Evolutionary conservation across 2,797 vertebrate genomes (phyloP), one percentile per base, ranked within the genome.

Genomic region (Cyprinodon diabolis): DNA sequence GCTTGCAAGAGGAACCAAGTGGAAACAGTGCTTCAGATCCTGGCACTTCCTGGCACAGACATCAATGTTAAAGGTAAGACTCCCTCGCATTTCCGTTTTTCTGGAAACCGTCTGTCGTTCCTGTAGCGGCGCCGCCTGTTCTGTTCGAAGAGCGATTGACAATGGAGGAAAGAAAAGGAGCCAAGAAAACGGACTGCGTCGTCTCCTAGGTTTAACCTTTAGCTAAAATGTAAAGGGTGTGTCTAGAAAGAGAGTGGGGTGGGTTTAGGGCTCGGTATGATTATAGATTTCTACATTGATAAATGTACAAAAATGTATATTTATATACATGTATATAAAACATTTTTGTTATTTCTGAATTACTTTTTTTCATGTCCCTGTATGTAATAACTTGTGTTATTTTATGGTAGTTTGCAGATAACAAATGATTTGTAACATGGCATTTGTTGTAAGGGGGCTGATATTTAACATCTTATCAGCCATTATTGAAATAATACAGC

Each of bases 1-100:
- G 96, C 96, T 90, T 98, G 97, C 95, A 96, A 92, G 93, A 96
- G 87, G 91, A 97, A 99, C 96, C 96, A 97, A 92, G 96, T 98
- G 92, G 95, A 97, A 78, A 96, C 84, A 35, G 92, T 99, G 92
- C 94, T 96, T 90, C 85, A 93, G 89, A 95, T 97, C 93, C 96
- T 99, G 77, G 92, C 95, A 87, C 84, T 93, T 82, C 96, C 96
- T 88, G 97, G 95, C 92, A 93, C 73, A 80, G 96, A 98, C 86
- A 91, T 97, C 94, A 99, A 99, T 86, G 91, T 93, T 92, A 96
- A 96, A 97, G 98, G 98, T 99, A 96, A 93, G 96, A 92, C 90
- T 81, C 65, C 87, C 65, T 71, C 43, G 55, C 70, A 1, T 78
- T 79, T 80, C 21, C 49, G 21, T 66, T 77, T 82, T 82, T 68